Evolutionary conservation across 2,888 invertebrate genomes (phyloP).

Genomic region (Xanthia togata): DNA sequence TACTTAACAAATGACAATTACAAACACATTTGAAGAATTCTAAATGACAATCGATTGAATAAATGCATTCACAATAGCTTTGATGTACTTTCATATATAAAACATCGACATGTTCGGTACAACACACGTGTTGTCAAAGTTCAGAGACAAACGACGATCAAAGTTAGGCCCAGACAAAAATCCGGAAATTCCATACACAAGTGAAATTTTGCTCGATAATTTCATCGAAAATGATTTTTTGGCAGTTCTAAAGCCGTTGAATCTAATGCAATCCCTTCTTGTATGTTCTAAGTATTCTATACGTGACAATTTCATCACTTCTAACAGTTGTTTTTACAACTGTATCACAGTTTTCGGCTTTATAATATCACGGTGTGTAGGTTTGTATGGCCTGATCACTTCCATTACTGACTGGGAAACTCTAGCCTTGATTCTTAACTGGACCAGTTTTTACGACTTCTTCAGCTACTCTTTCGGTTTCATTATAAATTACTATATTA

Average conservation of each 20-base stretch:
- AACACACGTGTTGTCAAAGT: not conserved
- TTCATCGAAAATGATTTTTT: slow-evolving; percentile 18
- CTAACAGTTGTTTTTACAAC: slow-evolving; percentile 32
- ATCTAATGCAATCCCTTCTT: slow-evolving; percentile 29
- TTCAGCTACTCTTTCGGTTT: slow-evolving; percentile 22
- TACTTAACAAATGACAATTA: slow-evolving; percentile 2
- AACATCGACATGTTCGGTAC: slow-evolving; percentile 5
- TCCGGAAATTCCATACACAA: not conserved
- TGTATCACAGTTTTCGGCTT: slow-evolving; percentile 5
- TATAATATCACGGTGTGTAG: not conserved
- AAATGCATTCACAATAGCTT: not conserved
- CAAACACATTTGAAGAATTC: not conserved
- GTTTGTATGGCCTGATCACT: not conserved
- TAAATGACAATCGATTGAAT: slow-evolving; percentile 4
- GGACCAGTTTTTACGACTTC: slow-evolving; percentile 21
- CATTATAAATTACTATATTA: slow-evolving; percentile 23
- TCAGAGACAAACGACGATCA: slow-evolving; percentile 5
- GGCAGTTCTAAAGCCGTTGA: slow-evolving; percentile 15
- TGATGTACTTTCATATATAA: not conserved
- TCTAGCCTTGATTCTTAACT: not conserved
- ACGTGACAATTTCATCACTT: slow-evolving; percentile 35
- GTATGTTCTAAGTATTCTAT: slow-evolving; percentile 29
- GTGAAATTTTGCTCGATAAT: slow-evolving; percentile 28
- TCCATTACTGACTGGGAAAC: not conserved
- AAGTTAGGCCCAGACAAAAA: not conserved